Evolutionary conservation across 1,140 invertebrate species (phyloP).

Genomic region (Atta cephalotes): DNA sequence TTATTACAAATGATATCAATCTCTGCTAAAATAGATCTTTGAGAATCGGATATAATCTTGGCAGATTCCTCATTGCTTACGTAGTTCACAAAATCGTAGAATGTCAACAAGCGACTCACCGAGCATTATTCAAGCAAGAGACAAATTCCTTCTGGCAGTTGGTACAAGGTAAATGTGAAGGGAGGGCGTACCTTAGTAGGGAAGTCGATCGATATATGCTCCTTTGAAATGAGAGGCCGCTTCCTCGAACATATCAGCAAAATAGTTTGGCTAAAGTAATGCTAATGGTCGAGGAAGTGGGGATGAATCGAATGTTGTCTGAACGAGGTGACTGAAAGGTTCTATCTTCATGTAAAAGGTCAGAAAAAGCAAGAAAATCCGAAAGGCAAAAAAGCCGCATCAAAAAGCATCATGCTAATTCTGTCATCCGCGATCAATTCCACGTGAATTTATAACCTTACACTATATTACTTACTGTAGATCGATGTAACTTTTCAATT

Average conservation of each 20-base stretch:
- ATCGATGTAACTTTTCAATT: conserved; percentile 8
- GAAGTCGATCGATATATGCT: conserved; percentile 65
- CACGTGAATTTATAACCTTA: background rate
- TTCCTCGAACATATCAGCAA: conserved; percentile 30
- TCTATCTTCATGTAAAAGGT: background rate
- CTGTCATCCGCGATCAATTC: conserved; percentile 6
- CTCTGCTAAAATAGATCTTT: background rate
- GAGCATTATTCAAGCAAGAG: conserved; percentile 39
- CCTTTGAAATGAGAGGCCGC: conserved; percentile 44
- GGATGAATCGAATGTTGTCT: conserved; percentile 12
- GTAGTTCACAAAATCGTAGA: conserved; percentile 20
- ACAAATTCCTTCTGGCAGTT: conserved; percentile 40
- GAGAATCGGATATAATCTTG: conserved; percentile 13
- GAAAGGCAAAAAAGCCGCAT: background rate
- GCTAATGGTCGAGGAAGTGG: background rate
- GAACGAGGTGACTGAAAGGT: background rate
- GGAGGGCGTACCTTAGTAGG: conserved; percentile 27
- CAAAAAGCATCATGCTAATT: conserved; percentile 9
- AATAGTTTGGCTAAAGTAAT: conserved; percentile 36
- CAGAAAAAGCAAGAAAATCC: background rate
- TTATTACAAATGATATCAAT: background rate
- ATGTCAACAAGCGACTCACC: conserved; percentile 48
- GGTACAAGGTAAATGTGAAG: conserved; percentile 60
- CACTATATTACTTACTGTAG: background rate
- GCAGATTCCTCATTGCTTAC: conserved; percentile 30